Evolutionary conservation across 2,888 invertebrate genomes (phyloP).

Genomic region (Epiblema foenella): DNA sequence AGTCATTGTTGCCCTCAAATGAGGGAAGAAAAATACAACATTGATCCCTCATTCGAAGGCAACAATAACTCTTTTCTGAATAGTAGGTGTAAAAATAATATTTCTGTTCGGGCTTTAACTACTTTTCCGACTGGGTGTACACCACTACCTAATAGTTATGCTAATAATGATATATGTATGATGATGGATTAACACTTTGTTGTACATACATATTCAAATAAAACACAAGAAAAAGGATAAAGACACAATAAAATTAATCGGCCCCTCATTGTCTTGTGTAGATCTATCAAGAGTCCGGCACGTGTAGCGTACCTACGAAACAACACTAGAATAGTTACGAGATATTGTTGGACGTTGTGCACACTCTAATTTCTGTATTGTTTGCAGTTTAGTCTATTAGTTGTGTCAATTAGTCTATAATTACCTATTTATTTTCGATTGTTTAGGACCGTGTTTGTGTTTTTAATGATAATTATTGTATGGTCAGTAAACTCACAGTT

Average conservation of each 20-base stretch:
- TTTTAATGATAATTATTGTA: background rate
- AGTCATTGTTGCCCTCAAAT: too few species aligned
- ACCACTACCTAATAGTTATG: too few species aligned
- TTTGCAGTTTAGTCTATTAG: too few species aligned
- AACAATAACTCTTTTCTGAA: too few species aligned
- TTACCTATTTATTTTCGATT: background rate
- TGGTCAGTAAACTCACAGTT: background rate
- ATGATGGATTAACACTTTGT: too few species aligned
- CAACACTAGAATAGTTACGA: background rate
- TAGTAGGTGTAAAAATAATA: too few species aligned
- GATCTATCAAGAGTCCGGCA: background rate
- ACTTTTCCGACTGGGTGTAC: too few species aligned
- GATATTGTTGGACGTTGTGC: background rate
- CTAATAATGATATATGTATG: too few species aligned
- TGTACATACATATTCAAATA: too few species aligned
- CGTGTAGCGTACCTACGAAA: background rate
- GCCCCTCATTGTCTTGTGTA: background rate
- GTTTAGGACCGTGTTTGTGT: background rate
- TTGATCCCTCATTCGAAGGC: too few species aligned
- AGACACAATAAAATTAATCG: background rate
- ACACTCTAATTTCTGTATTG: background rate
- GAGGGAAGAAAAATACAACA: too few species aligned
- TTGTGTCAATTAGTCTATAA: background rate
- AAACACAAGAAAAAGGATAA: background rate
- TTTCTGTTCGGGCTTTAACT: too few species aligned